These are phyloP conservation scores for Cyclophora punctaria DNA, from an alignment of 2,888 invertebrate genomes.

Conservation along the genomic window DNA sequence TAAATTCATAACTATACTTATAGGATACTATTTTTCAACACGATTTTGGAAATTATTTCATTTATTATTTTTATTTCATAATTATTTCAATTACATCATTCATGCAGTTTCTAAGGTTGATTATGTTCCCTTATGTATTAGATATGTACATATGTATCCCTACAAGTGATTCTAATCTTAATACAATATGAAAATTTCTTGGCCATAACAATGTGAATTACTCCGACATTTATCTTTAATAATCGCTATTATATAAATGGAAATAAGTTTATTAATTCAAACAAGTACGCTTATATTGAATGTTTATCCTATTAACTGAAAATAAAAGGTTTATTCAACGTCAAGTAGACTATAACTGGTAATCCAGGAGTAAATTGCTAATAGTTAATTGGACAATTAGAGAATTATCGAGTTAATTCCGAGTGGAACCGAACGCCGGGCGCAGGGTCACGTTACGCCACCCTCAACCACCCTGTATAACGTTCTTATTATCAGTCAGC, in stretches of 20 bases:
- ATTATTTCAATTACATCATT: too few species aligned
- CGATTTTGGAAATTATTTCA: conserved; percentile 63
- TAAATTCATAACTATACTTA: conserved; percentile 72
- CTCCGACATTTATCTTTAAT: too few species aligned
- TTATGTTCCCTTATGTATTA: too few species aligned
- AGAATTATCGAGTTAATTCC: conserved; percentile 69
- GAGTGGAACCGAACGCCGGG: conserved; percentile 57
- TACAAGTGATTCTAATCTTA: too few species aligned
- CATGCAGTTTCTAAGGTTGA: too few species aligned
- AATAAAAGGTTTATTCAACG: too few species aligned
- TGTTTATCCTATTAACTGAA: background rate
- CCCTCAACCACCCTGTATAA: conserved; percentile 1
- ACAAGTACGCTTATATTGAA: background rate
- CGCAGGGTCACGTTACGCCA: conserved; percentile 21
- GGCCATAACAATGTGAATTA: too few species aligned
- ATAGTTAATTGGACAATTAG: conserved; percentile 68
- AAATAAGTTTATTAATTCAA: too few species aligned
- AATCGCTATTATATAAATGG: too few species aligned
- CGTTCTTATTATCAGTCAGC: conserved; percentile 63
- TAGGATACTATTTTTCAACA: conserved; percentile 67
- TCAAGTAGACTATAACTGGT: background rate
- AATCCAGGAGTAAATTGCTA: conserved; percentile 55
- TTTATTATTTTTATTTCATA: too few species aligned
- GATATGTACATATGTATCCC: too few species aligned
- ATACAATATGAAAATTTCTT: too few species aligned